phyloP scores from a whole-genome alignment of 2,113 vertebrate genomes.

The Genyomyrus donnyi region DNA sequence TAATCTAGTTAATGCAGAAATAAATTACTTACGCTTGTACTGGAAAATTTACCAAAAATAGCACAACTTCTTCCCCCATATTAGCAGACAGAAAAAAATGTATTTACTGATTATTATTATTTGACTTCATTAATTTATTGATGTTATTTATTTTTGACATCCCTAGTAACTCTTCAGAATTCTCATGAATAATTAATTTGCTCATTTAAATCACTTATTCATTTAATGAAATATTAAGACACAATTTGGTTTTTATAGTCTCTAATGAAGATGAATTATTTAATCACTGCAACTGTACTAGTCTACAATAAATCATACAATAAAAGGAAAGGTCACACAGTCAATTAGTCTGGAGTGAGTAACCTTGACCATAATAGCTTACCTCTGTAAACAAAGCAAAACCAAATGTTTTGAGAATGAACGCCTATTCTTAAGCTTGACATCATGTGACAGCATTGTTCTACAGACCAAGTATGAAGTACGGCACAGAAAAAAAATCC shows the following conservation, averaged over 20 bases:
- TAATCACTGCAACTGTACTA: neutral
- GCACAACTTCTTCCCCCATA: neutral
- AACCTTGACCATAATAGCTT: neutral
- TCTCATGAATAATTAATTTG: neutral
- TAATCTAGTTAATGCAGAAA: neutral
- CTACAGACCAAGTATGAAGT: neutral
- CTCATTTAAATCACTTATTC: neutral
- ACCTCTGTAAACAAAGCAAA: neutral
- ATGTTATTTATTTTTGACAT: neutral
- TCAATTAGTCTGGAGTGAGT: neutral
- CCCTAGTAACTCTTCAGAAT: neutral
- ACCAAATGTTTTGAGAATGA: neutral
- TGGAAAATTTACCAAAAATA: neutral
- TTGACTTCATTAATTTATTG: neutral
- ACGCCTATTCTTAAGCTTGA: neutral
- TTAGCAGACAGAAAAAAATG: neutral
- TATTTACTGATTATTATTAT: neutral
- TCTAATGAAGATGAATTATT: neutral
- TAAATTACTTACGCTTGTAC: neutral
- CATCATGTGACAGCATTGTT: neutral
- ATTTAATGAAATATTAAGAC: neutral
- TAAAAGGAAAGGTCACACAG: neutral
- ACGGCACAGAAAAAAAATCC: neutral
- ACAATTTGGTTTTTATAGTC: neutral
- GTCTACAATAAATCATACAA: neutral